phyloP scores from a whole-genome alignment of 2,113 vertebrate genomes.

The Pantherophis guttatus region DNA sequence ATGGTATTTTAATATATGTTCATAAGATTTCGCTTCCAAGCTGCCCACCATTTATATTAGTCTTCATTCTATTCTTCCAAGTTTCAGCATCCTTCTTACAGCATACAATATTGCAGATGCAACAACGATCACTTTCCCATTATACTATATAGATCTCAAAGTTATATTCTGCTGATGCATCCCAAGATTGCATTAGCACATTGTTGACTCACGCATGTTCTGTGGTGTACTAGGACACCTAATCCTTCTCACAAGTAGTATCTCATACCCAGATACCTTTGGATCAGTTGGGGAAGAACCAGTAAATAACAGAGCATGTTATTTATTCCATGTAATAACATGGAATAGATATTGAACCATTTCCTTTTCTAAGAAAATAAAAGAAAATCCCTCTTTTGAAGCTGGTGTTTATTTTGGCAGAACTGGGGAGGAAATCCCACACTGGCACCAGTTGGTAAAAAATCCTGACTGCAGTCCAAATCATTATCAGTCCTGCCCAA shows the following conservation, averaged over 20 bases:
- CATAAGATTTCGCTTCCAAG: not conserved
- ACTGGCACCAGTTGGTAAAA: not conserved
- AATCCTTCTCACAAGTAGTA: not conserved
- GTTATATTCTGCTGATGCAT: not conserved
- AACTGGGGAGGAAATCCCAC: not conserved
- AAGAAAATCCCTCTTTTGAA: not conserved
- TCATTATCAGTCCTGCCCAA: not conserved
- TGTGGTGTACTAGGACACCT: not conserved
- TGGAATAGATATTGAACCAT: not conserved
- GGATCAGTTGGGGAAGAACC: not conserved
- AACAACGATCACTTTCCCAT: not conserved
- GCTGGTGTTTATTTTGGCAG: not conserved
- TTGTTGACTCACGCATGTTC: not conserved
- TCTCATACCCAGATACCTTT: not conserved
- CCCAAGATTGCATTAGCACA: not conserved
- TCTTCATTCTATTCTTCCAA: not conserved
- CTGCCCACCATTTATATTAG: not conserved
- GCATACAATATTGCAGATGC: not conserved
- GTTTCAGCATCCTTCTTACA: not conserved
- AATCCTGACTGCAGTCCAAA: not conserved
- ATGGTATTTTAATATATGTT: not conserved
- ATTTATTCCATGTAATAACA: no score
- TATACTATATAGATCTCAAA: not conserved
- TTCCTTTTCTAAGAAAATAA: not conserved
- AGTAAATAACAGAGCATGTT: not conserved